Conservation (phyloP, 2,888 invertebrate genomes). For the Busseola fusca region DNA sequence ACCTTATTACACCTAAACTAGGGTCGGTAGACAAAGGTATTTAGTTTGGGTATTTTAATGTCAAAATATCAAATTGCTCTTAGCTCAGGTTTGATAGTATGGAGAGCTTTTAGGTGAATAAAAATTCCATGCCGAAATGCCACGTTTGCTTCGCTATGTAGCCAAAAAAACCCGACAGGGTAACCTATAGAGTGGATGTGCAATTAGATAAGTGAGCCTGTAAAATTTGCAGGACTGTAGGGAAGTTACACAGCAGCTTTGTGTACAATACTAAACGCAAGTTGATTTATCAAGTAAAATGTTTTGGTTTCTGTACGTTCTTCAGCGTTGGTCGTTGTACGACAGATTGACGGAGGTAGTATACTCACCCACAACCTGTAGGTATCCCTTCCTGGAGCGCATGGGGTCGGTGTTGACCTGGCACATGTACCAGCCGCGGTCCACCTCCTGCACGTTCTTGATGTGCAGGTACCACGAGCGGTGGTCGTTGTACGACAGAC, state of each 20-base stretch:
- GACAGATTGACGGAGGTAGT: constrained; percentile 91
- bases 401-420: constrained; percentile 98
- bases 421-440: constrained; percentile 97
- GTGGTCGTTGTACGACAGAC: constrained; percentile 96
- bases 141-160: constrained; percentile 19
- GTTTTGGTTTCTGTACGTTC: constrained; percentile 91
- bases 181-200: constrained; percentile 32
- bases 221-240: constrained; percentile 22
- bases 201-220: constrained; percentile 38
- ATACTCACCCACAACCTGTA: constrained; percentile 96
- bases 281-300: background rate
- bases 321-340: constrained; percentile 96
- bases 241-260: constrained; percentile 6
- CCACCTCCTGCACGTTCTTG: constrained; percentile 95
- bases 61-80: constrained; percentile 50
- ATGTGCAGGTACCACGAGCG: constrained; percentile 97
- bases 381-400: constrained; percentile 96
- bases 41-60: constrained; percentile 58
- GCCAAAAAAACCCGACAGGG: constrained; percentile 38
- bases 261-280: background rate
- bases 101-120: constrained; percentile 36
- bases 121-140: constrained; percentile 30
- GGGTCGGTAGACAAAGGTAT: constrained; percentile 53
- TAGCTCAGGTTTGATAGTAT: constrained; percentile 35
- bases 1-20: constrained; percentile 53